Conservation (phyloP, 2,113 vertebrate genomes). For the Nerophis ophidion region DNA sequence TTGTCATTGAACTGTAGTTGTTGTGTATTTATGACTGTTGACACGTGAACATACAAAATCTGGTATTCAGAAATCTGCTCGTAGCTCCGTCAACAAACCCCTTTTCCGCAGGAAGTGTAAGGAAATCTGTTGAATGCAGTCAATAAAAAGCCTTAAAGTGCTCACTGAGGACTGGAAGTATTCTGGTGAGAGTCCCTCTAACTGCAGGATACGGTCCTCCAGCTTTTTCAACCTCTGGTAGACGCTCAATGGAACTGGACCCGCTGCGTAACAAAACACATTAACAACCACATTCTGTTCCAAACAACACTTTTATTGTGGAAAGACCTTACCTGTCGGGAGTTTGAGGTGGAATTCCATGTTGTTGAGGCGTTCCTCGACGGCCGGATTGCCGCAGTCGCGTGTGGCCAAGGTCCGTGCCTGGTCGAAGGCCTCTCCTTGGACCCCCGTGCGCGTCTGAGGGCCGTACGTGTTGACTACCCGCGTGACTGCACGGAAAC, state of each 20-base stretch:
- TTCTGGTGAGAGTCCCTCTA: slow-evolving; percentile 96
- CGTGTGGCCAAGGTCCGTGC: slow-evolving; percentile 58
- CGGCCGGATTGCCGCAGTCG: slow-evolving; percentile 85
- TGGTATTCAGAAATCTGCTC: too few relatives aligned
- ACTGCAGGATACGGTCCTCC: slow-evolving; percentile 94
- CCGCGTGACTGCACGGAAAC: slow-evolving; percentile 77
- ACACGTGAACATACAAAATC: too few relatives aligned
- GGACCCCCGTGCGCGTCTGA: slow-evolving; percentile 79
- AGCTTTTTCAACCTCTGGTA: slow-evolving; percentile 95
- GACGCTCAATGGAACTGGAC: slow-evolving; percentile 87
- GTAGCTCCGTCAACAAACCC: too few relatives aligned
- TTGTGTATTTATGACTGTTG: too few relatives aligned
- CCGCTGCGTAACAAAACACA: slow-evolving; percentile 63
- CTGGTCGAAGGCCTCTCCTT: slow-evolving; percentile 69
- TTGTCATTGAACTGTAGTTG: too few relatives aligned
- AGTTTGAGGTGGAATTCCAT: slow-evolving; percentile 91
- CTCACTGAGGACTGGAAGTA: slow-evolving; percentile 94
- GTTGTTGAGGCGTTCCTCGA: slow-evolving; percentile 91
- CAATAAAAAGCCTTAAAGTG: too few relatives aligned
- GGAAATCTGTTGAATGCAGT: too few relatives aligned
- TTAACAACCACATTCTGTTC: neutral
- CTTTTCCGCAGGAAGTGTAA: too few relatives aligned
- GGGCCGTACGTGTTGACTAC: slow-evolving; percentile 94
- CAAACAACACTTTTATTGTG: neutral
- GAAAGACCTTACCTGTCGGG: slow-evolving; percentile 73